Base-by-base conservation (phyloP, 2,797 vertebrate genomes). In the Cryptoprocta ferox region DNA sequence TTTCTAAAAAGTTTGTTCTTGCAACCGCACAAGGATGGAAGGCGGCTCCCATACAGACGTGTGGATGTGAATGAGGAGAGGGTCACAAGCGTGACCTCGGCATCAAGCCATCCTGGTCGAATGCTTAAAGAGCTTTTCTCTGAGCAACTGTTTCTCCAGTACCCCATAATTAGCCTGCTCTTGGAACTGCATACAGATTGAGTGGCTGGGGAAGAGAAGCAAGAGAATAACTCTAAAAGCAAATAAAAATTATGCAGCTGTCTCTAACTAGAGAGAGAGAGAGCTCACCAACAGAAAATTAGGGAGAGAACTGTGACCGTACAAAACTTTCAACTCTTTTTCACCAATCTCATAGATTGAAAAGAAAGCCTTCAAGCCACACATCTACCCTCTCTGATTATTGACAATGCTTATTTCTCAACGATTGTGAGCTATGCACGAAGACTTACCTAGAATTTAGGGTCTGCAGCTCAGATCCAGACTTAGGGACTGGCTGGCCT, bases 201-300 rank as follows among this genome's bases (percentile, higher is more conserved):
- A 90, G 81, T 65, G 50, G 91, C 45, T 89, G 48, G 66, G 85
- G 85, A 84, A 96, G 45, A 97, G 70, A 71, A 80, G 32, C 12
- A 50, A 93, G 32, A 73, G 85, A 93, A 94, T 2, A 70, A 56
- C 39, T 68, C 79, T 21, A 84, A 78, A 94, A 94, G 53, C 42
- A 95, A 76, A 95, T 79, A 94, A 98, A 93, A 96, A 90, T 45
- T 9, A 93, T 50, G 48, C 93, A 94, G 93, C 91, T 97, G 86
- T 97, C 78, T 76, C 79, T 68, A 63, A 56, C 68, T 24, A 53
- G 53, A 42, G 66, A 61, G 32, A 95, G 73, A 87, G 56, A 75
- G 79, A 93, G n/a, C n/a, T 79, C 82, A 70, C 84, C 78, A 73
- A 70, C 10, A 80, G 89, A 96, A 93, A 81, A 87, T 21, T 35